phyloP scores from a whole-genome alignment of 2,113 vertebrate species.

The Prionailurus viverrinus region DNA sequence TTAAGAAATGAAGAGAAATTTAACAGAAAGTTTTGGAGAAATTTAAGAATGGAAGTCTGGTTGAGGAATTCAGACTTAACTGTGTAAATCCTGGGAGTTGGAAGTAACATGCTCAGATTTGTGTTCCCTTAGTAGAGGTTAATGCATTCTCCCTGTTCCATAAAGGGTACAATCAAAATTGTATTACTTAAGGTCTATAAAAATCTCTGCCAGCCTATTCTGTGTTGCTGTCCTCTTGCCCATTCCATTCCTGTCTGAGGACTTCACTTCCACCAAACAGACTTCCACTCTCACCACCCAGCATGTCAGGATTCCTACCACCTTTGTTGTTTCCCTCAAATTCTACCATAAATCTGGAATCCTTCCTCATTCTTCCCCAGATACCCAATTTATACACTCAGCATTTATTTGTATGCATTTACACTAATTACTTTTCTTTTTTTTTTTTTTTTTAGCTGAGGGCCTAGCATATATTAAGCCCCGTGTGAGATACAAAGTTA shows the following conservation, averaged over 20 bases:
- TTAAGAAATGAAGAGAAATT: constrained; percentile 38
- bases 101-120: background rate
- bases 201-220: background rate
- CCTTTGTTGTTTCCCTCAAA: background rate
- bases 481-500: background rate
- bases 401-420: background rate
- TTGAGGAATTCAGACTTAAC: background rate
- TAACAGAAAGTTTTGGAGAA: background rate
- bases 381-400: background rate
- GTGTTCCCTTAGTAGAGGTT: background rate
- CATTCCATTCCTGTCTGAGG: background rate
- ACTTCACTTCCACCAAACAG: background rate
- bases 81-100: background rate
- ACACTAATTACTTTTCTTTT: background rate
- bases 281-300: background rate
- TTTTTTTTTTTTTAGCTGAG: background rate
- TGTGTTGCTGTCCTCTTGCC: background rate
- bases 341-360: background rate
- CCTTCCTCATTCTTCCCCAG: background rate
- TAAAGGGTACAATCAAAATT: background rate
- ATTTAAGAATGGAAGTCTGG: constrained; percentile 11
- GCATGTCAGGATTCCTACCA: background rate
- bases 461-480: background rate
- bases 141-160: background rate
- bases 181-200: background rate